These are phyloP conservation scores for Limnodromus scolopaceus DNA, from an alignment of 2,797 vertebrate genomes.

Conservation along the genomic window DNA sequence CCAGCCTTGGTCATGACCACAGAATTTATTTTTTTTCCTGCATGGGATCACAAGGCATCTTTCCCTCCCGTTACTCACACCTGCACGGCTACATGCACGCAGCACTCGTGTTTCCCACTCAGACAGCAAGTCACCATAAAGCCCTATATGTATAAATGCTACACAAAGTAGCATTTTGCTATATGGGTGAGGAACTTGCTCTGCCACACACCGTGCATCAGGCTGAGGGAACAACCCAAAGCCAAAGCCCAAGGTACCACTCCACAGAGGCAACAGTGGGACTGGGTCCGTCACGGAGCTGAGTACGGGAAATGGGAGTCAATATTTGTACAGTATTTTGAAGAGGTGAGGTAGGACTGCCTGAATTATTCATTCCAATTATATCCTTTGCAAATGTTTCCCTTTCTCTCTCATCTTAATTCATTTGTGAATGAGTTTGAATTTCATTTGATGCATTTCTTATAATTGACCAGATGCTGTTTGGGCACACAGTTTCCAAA, in stretches of 20 bases:
- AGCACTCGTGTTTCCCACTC: accelerated
- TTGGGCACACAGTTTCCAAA: slow-evolving; percentile 46
- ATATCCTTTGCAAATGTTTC: slow-evolving; percentile 39
- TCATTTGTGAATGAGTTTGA: slow-evolving; percentile 43
- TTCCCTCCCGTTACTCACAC: not conserved
- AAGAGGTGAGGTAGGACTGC: not conserved
- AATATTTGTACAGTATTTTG: not conserved
- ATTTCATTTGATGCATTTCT: slow-evolving; percentile 49
- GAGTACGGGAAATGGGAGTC: not conserved
- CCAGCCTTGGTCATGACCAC: not conserved
- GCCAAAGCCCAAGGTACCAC: not conserved
- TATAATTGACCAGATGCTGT: slow-evolving; percentile 62
- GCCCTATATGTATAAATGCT: not conserved
- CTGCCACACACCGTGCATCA: accelerated
- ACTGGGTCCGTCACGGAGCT: too few relatives aligned
- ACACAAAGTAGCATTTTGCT: not conserved
- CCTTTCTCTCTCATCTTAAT: slow-evolving; percentile 36
- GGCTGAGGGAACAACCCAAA: not conserved
- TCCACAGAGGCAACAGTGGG: not conserved
- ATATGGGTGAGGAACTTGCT: not conserved
- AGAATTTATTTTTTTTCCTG: not conserved
- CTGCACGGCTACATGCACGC: accelerated
- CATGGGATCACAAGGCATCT: not conserved
- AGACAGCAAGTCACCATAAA: not conserved
- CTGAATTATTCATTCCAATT: slow-evolving; percentile 30